A percentile compares a stretch with the other conserved stretches of the same genome.
phyloP scores from a whole-genome alignment of 2,113 vertebrate genomes.

The Fukomys damarensis region DNA sequence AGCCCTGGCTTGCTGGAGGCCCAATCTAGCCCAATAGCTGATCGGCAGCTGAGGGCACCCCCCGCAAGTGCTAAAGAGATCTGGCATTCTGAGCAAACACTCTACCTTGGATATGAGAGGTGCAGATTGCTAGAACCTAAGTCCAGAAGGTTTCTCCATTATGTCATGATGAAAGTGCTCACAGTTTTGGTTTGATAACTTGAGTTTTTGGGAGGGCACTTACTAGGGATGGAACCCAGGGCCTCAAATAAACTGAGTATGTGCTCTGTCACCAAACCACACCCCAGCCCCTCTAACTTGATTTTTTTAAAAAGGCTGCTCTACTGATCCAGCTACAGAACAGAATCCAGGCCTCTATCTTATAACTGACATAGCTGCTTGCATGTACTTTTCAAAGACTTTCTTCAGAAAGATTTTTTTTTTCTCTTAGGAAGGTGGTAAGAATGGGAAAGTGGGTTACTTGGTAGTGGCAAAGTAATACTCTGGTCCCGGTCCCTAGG shows the following conservation, averaged over 20 bases:
- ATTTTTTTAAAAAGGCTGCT: neutral
- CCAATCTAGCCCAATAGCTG: neutral
- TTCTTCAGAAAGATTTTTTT: neutral
- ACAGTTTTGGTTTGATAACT: neutral
- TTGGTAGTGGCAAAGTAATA: neutral
- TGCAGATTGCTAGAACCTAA: neutral
- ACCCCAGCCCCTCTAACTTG: neutral
- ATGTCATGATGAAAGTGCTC: neutral
- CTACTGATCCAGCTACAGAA: neutral
- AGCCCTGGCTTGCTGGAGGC: constrained; percentile 54
- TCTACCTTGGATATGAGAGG: neutral
- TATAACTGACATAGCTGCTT: neutral
- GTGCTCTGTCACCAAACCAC: neutral
- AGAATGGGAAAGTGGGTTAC: neutral
- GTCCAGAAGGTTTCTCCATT: neutral
- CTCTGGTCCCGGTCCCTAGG: neutral
- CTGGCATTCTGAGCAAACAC: neutral
- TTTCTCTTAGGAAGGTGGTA: neutral
- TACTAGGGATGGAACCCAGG: neutral
- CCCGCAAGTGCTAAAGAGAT: constrained; percentile 17
- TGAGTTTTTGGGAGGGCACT: neutral
- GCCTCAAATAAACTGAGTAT: neutral
- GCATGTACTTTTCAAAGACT: neutral
- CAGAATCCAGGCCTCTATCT: constrained; percentile 22
- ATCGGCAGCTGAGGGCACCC: neutral